Evolutionary conservation across 2,888 invertebrate genomes (phyloP), one percentile per base, ranked within the genome.

Genomic region (Aporophyla nigra): DNA sequence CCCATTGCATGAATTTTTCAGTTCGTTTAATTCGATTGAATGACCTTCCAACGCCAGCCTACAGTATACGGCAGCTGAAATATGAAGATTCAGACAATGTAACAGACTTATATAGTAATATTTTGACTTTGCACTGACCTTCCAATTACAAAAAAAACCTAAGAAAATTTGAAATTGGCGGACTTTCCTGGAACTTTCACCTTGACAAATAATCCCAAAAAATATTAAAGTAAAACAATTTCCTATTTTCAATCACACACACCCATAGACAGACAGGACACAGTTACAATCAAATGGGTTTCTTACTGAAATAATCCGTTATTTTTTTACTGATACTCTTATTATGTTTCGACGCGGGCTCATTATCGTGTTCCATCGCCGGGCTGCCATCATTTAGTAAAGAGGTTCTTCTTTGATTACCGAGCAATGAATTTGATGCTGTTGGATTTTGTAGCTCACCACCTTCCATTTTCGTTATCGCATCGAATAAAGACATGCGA

Each of bases 231-330:
- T 46, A 0, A 43, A 80, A 51, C 10, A 58, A 66, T 27, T 63
- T 68, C 19, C n/a, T n/a, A 54, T 56, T 56, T 12, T 59, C 61
- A 83, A 83, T 14, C 24, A 74, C 53, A 71, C 61, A 68, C 43
- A 54, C 24, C 59, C 14, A 56, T 14, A 3, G 21, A 16, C 40
- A 19, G 16, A 7, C 27, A 40, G 5, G 43, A 3, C n/a, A 10
- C 7, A 49, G 21, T 10, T 58, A 66, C 5, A 54, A 89, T 93
- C 91, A 93, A 86, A 86, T 86, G 3, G 92, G 79, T 83, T 94
- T 95, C 86, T 94, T 95, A 79, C 91, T 89, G 79, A 96, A 96
- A 85, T 95, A 96, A 87, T 96, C 96, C 0, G 96, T 96, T 43
- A 96, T 96, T 92, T 95, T 96, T 71, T 87, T 94, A 14, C 91